These are phyloP conservation scores for Monomorium pharaonis DNA, from an alignment of 1,140 invertebrate genomes.

Conservation along the genomic window DNA sequence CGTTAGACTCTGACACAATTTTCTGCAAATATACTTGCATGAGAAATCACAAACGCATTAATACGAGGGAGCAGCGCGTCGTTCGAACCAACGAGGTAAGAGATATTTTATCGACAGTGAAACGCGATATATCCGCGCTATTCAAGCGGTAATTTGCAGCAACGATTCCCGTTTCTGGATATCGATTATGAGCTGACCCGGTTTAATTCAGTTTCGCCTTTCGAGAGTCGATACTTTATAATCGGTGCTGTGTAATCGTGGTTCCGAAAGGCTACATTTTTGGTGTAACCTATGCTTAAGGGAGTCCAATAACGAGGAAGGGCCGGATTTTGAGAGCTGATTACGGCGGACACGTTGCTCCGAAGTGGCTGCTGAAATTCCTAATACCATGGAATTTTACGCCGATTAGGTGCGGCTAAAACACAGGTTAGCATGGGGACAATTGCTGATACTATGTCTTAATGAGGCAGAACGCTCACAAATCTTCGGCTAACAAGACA, in stretches of 20 bases:
- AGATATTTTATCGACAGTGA: slow-evolving; percentile 44
- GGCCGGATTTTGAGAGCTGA: neutral
- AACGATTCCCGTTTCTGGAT: slow-evolving; percentile 39
- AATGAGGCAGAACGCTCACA: slow-evolving; percentile 73
- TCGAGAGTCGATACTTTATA: neutral
- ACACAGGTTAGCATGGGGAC: slow-evolving; percentile 59
- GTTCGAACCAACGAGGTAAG: slow-evolving; percentile 21
- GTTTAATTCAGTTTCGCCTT: slow-evolving; percentile 26
- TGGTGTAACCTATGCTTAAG: slow-evolving; percentile 12
- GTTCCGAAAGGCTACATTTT: slow-evolving; percentile 21
- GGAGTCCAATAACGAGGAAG: slow-evolving; percentile 26
- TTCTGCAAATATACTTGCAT: slow-evolving; percentile 22
- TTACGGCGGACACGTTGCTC: neutral
- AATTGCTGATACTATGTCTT: slow-evolving; percentile 64
- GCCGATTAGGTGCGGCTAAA: slow-evolving; percentile 53
- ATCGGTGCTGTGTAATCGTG: neutral
- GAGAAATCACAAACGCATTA: slow-evolving; percentile 6
- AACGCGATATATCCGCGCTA: slow-evolving; percentile 17
- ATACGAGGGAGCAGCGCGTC: neutral
- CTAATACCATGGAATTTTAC: slow-evolving; percentile 60
- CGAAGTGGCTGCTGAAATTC: neutral
- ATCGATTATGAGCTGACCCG: slow-evolving; percentile 48
- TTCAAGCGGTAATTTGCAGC: slow-evolving; percentile 14
- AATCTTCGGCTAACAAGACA: slow-evolving; percentile 77
- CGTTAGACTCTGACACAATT: slow-evolving; percentile 1